Evolutionary conservation across 2,888 invertebrate genomes (phyloP), one percentile per base, ranked within the genome.

Genomic region (Eilema sororculum): DNA sequence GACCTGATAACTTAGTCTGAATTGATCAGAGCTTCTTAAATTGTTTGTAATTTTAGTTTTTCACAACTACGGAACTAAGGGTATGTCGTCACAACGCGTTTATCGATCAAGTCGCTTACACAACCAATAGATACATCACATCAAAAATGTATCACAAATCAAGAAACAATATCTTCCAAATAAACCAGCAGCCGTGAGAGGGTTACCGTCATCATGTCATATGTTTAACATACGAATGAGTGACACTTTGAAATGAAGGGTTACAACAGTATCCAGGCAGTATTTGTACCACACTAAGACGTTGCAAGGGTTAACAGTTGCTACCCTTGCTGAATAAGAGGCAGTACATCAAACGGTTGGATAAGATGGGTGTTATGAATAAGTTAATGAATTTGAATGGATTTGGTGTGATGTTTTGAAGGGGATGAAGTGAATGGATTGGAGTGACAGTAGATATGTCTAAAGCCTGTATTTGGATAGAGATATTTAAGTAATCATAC

Each of bases 241-340:
- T 73, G 80, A 75, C 81, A 67, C 65, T 72, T 78, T 69, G 46
- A 65, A 69, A 68, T 65, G 71, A 72, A 67, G 69, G 83, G 73
- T 37, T 80, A 82, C 62, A 75, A 70, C 66, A 77, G 67, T 41
- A 69, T 75, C 72, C 57, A 25, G 28, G 56, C 70, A 72, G 68
- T 67, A 62, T 77, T 79, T 67, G 57, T 37, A 56, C 59, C 22
- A 24, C 61, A 59, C 68, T 72, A 41, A 58, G 72, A 68, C 67
- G 30, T 67, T 59, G 70, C 69, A 73, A 75, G 81, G 79, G 72
- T 82, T 78, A 60, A 71, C 16, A 13, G 2, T 46, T n/a, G n/a
- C n/a, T n/a, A 46, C 9, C 28, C 24, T 76, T 68, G 61, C 65
- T 70, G 46, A 61, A 25, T 69, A 57, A 65, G 24, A 52, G 24